Percentiles rank a stretch among this genome's conserved stretches.
phyloP scores from a whole-genome alignment of 2,113 vertebrate genomes.

The Salminus brasiliensis region DNA sequence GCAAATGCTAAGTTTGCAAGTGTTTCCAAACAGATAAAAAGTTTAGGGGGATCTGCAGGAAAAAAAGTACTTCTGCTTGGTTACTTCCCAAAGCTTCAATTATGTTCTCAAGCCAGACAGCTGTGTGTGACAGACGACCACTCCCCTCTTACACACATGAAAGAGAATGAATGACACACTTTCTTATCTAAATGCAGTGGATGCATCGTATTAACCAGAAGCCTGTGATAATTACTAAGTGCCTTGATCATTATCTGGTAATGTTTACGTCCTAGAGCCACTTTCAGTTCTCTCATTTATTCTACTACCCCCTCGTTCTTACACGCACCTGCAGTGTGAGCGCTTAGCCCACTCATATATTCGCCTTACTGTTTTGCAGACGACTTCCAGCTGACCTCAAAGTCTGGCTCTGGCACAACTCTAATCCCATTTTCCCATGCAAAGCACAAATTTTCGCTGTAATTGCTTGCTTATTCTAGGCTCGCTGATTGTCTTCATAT shows the following conservation, averaged over 20 bases:
- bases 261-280: neutral
- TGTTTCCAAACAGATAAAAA: too few relatives aligned
- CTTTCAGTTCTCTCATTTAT: neutral
- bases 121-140: too few relatives aligned
- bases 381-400: constrained; percentile 50
- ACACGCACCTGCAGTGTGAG: neutral
- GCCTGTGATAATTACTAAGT: neutral
- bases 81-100: too few relatives aligned
- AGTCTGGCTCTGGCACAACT: constrained; percentile 46
- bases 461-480: constrained; percentile 58
- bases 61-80: too few relatives aligned
- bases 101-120: too few relatives aligned
- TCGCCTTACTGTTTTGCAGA: constrained; percentile 47
- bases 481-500: constrained; percentile 50
- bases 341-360: constrained; percentile 25
- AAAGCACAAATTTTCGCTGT: constrained; percentile 56
- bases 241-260: neutral
- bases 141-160: too few relatives aligned
- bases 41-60: too few relatives aligned
- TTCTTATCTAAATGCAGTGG: neutral
- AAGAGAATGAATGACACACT: neutral
- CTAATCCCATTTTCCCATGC: constrained; percentile 59
- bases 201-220: neutral
- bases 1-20: too few relatives aligned
- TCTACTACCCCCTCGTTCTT: neutral